A percentile compares a stretch with the other conserved stretches of the same genome.
Evolutionary conservation across 1,140 invertebrate species (phyloP).

Genomic region (Pristionchus pacificus): DNA sequence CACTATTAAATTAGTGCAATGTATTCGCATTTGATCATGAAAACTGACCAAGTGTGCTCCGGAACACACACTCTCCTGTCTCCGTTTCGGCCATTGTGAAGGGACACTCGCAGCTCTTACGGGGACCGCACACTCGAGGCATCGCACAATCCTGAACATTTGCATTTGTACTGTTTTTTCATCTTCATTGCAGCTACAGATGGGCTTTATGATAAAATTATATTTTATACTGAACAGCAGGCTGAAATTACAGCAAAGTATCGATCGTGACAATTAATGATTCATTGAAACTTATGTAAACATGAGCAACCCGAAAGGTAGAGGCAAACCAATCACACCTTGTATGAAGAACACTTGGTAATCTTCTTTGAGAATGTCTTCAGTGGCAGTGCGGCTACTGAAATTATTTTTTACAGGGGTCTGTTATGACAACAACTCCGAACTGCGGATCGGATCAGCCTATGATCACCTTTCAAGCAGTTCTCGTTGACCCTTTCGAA

Average conservation of each 20-base stretch:
- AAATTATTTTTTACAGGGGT: background rate
- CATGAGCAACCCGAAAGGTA: no score
- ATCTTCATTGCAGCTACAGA: no score
- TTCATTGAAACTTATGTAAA: no score
- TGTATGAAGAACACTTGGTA: background rate
- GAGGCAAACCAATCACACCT: background rate
- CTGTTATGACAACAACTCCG: no score
- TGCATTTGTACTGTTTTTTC: no score
- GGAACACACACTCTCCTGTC: background rate
- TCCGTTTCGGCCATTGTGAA: background rate
- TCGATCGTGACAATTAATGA: no score
- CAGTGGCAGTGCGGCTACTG: background rate
- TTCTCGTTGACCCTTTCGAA: background rate
- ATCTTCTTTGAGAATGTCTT: background rate
- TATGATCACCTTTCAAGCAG: background rate
- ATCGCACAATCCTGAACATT: background rate
- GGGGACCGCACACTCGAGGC: background rate
- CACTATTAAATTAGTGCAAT: no score
- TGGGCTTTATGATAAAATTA: no score
- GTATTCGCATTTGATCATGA: no score
- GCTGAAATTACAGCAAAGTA: no score
- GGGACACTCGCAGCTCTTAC: background rate
- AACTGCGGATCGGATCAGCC: no score
- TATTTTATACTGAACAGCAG: no score
- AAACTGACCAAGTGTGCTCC: background rate